phyloP scores from a whole-genome alignment of 2,888 invertebrate species.

The Mantis religiosa region DNA sequence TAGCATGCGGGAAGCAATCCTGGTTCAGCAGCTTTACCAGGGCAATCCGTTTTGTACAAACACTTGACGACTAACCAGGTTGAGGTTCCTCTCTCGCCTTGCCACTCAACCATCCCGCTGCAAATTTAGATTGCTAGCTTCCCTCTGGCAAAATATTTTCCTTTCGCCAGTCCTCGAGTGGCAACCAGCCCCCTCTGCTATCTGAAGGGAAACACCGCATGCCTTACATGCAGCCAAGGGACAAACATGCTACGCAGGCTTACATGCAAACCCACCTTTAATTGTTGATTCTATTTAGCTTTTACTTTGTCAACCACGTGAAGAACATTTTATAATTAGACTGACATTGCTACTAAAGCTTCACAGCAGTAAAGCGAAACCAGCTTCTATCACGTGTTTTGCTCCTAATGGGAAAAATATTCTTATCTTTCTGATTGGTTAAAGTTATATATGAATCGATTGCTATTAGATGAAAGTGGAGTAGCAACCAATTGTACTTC shows the following conservation, averaged over 20 bases:
- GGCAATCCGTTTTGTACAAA: slow-evolving; percentile 30
- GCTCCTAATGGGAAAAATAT: too few species aligned
- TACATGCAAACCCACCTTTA: background rate
- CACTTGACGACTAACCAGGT: slow-evolving; percentile 25
- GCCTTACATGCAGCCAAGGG: background rate
- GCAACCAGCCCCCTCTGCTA: slow-evolving; percentile 1
- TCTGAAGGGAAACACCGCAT: background rate
- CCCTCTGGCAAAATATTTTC: slow-evolving; percentile 32
- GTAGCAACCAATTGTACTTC: too few species aligned
- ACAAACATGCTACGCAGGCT: background rate
- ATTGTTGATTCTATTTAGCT: background rate
- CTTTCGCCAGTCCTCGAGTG: slow-evolving; percentile 19
- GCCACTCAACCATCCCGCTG: background rate
- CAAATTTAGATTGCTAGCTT: slow-evolving; percentile 30
- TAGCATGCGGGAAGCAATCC: background rate
- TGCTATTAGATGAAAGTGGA: too few species aligned
- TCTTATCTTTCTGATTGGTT: too few species aligned
- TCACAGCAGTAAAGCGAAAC: too few species aligned
- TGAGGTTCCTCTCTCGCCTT: slow-evolving; percentile 15
- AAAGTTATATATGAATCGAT: too few species aligned
- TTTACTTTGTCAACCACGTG: too few species aligned
- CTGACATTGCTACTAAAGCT: too few species aligned
- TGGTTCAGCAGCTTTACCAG: background rate
- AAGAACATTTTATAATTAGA: too few species aligned
- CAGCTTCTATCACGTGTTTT: too few species aligned